Conservation (phyloP, 2,797 vertebrate species). For the Microhierax caerulescens region DNA sequence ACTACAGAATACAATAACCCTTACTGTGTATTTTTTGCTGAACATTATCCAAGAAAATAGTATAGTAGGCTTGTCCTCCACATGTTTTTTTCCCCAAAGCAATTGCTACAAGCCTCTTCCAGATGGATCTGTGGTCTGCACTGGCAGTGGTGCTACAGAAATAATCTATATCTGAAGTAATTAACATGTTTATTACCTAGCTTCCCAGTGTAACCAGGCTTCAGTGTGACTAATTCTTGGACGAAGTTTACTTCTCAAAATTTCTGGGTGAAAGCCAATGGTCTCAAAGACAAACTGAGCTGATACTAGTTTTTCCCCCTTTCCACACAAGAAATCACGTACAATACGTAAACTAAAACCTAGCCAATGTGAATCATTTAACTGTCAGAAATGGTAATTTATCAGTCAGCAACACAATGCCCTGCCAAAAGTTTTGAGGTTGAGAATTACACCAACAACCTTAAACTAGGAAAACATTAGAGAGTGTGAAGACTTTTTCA, state of each 20-base stretch:
- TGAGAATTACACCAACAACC: not conserved
- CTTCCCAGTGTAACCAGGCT: not conserved
- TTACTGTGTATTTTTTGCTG: not conserved
- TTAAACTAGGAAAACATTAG: not conserved
- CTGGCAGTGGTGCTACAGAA: not conserved
- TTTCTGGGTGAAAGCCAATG: not conserved
- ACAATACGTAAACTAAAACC: not conserved
- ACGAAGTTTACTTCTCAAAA: not conserved
- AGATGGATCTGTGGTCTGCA: not conserved
- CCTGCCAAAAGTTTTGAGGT: not conserved
- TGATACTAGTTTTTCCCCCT: rapidly evolving
- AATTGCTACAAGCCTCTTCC: not conserved
- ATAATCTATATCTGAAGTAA: not conserved
- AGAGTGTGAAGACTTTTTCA: not conserved
- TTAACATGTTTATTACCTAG: not conserved
- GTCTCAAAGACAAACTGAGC: not conserved
- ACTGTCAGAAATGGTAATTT: not conserved
- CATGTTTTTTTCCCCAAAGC: rapidly evolving
- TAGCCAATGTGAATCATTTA: not conserved
- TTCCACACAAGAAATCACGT: not conserved
- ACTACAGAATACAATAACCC: not conserved
- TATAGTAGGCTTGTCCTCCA: not conserved
- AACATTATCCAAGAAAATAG: not conserved
- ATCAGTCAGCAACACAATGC: not conserved
- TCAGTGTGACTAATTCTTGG: not conserved